Evolutionary conservation across 2,797 vertebrate species (phyloP).

Genomic region (Phalanger gymnotis): DNA sequence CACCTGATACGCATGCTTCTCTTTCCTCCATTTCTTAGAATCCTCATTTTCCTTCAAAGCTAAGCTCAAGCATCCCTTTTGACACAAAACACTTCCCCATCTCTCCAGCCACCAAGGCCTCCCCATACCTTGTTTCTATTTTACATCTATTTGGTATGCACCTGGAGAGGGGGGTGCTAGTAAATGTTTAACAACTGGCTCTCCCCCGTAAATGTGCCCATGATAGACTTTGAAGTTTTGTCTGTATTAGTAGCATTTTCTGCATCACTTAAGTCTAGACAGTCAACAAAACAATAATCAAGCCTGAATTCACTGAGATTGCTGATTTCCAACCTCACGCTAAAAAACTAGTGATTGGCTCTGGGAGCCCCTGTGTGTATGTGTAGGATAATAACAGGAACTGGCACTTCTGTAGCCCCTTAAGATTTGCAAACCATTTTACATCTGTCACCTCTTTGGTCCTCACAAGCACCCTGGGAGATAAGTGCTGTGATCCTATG

Average conservation of each 20-base stretch:
- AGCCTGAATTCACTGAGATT: neutral
- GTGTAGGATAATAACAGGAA: neutral
- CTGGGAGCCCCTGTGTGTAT: neutral
- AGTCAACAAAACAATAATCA: neutral
- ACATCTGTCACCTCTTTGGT: neutral
- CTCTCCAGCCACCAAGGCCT: neutral
- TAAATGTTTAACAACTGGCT: neutral
- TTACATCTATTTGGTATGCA: neutral
- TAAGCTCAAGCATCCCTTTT: neutral
- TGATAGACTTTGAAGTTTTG: neutral
- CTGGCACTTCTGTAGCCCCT: neutral
- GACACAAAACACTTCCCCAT: neutral
- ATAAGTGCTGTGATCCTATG: neutral
- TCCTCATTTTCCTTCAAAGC: neutral
- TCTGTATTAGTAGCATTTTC: neutral
- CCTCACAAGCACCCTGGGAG: neutral
- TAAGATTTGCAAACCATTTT: neutral
- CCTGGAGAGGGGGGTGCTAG: neutral
- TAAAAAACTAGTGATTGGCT: neutral
- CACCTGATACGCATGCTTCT: neutral
- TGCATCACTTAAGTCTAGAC: neutral
- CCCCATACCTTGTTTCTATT: neutral
- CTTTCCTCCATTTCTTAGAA: neutral
- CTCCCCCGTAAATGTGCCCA: neutral
- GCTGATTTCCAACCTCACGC: neutral